Evolutionary conservation across 1,140 invertebrate genomes (phyloP), one percentile per base, ranked within the genome.

Genomic region (Ceratina australensis): DNA sequence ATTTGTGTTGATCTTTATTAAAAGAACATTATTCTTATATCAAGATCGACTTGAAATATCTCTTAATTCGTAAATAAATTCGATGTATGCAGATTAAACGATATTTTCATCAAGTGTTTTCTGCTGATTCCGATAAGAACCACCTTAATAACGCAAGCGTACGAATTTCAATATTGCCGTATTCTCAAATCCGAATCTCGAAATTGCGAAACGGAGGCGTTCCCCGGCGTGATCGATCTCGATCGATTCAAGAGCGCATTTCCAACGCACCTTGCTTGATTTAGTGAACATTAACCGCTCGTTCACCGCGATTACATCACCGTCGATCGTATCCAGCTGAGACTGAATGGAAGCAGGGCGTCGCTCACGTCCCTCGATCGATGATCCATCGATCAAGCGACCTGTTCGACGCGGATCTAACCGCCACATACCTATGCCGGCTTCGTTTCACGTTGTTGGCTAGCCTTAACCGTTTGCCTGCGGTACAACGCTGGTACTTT

Each of bases 401-500:
- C 42, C 42, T 22, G 50, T 18, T 49, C 33, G 28, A 47, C 56
- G 4, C 42, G 15, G 18, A 3, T 7, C 50, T n/a, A 0, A 33
- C 22, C 18, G 42, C 20, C 33, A 10, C 33, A 42, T 42, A 47
- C 50, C 28, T 1, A 15, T 24, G 26, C 20, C 12, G 47, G 20
- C 20, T 22, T 60, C 65, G 73, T 71, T 60, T 47, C 54, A 16
- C n/a, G 20, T 33, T n/a, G 54, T 56, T 56, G 76, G 50, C 52
- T 33, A 56, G 56, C n/a, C 78, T 80, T 79, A 80, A 82, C 65
- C 61, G 52, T 85, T 42, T 79, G 47, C 49, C 60, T 67, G 28
- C 47, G 66, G 54, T 67, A 78, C 80, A 87, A 88, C 63, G 20
- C 16, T 12, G n/a, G 83, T 86, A 77, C 81, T 84, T 89, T 87